phyloP scores from a whole-genome alignment of 2,113 vertebrate species.

The Thryonomys swinderianus region DNA sequence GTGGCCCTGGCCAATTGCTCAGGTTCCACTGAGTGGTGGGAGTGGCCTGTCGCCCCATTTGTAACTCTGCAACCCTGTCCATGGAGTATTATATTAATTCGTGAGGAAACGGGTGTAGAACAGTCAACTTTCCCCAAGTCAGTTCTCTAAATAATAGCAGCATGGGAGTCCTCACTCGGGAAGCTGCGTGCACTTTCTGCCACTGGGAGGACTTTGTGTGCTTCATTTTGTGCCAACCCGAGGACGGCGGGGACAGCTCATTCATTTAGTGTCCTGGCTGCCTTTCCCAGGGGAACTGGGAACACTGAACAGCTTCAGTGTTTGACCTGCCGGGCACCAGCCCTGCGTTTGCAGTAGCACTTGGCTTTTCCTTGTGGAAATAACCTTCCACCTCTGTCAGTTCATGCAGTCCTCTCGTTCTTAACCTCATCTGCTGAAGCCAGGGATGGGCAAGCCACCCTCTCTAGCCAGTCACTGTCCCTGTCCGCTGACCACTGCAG shows the following conservation, averaged over 20 bases:
- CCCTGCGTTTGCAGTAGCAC: neutral
- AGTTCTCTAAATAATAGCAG: neutral
- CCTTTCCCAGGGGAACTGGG: neutral
- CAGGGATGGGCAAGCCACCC: neutral
- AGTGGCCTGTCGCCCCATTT: neutral
- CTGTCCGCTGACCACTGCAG: neutral
- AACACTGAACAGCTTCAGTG: fast-evolving
- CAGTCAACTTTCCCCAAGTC: neutral
- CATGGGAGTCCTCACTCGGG: too few species aligned
- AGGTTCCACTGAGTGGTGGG: neutral
- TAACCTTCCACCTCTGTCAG: neutral
- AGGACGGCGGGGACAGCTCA: neutral
- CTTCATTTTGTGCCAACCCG: too few species aligned
- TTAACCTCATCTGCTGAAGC: neutral
- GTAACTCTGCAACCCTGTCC: neutral
- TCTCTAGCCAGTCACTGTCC: neutral
- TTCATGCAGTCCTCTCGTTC: neutral
- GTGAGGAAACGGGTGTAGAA: neutral
- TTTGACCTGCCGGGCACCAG: neutral
- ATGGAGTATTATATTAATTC: neutral
- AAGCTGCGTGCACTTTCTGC: neutral
- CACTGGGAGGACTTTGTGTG: too few species aligned
- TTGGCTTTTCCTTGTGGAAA: neutral
- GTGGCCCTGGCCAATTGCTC: neutral
- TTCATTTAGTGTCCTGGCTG: neutral